Evolutionary conservation across 2,888 invertebrate species (phyloP), one percentile per base, ranked within the genome.

Genomic region (Gibbula magus): DNA sequence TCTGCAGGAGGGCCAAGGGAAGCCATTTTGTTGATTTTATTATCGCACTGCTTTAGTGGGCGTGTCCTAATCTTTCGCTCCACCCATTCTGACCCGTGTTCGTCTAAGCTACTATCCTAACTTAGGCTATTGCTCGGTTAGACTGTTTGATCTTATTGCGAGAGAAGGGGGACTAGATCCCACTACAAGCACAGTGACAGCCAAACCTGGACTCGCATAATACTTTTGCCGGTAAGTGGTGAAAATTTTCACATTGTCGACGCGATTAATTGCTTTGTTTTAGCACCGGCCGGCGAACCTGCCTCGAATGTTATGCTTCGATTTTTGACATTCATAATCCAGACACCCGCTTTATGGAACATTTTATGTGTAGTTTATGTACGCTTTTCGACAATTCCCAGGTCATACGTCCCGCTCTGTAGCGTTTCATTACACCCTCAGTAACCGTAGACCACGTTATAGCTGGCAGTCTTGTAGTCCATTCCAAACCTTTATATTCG

Each of bases 321-420:
- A 61, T 61, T 61, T 61, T 61, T 61, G 61, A 61, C 61, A 61
- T 61, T 61, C 61, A 61, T 61, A 61, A 29, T 61, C 61, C 61
- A 29, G 29, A 61, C 45, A 45, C 29, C 61, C 61, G 18, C 29
- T 61, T 61, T 61, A 61, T 61, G 61, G 61, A 22, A 61, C 29
- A 16, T 61, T 61, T 61, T 61, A 61, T 61, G 61, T 61, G 61
- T 61, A 25, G 61, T 61, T 61, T 61, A 61, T 61, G 61, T 61
- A 61, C 61, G 61, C 61, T 61, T 61, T 61, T 61, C 61, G 61
- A 61, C 61, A 61, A 61, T 61, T 61, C 61, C 61, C 29, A 29
- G 61, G 61, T 29, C 29, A 61, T 61, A 61, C 61, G 61, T 61
- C 61, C 61, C 61, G 61, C 61, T 61, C 61, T 25, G 61, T 13